Percentiles rank a stretch among this genome's conserved stretches.
Evolutionary conservation across 2,888 invertebrate genomes (phyloP).

Genomic region (Lampropteryx suffumata): DNA sequence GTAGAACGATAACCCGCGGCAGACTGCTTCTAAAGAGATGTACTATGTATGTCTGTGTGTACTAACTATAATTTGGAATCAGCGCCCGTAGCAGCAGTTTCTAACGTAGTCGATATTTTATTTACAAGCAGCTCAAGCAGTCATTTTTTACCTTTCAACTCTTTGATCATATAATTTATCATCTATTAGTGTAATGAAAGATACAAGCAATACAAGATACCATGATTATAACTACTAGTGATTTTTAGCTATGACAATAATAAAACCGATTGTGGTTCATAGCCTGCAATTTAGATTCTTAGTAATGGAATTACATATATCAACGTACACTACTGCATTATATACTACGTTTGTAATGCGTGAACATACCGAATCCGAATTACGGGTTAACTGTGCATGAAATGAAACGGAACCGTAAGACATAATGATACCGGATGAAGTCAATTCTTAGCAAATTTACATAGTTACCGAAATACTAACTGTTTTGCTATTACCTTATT

Average conservation of each 20-base stretch:
- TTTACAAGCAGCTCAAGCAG: too few species aligned
- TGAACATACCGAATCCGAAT: slow-evolving; percentile 25
- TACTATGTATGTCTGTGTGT: too few species aligned
- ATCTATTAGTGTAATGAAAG: too few species aligned
- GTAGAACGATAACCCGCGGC: neutral
- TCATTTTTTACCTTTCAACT: too few species aligned
- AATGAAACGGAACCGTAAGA: slow-evolving; percentile 17
- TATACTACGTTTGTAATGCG: slow-evolving; percentile 28
- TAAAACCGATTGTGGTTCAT: too few species aligned
- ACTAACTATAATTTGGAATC: neutral
- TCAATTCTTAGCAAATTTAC: neutral
- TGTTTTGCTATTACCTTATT: too few species aligned
- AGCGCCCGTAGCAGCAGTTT: neutral
- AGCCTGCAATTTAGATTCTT: slow-evolving; percentile 17
- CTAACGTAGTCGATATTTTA: too few species aligned
- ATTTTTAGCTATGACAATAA: too few species aligned
- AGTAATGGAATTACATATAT: slow-evolving; percentile 25
- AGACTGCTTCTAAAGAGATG: slow-evolving; percentile 2
- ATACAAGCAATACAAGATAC: too few species aligned
- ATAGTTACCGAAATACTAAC: too few species aligned
- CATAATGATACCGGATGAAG: neutral
- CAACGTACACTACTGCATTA: slow-evolving; percentile 21
- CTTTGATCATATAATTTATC: too few species aligned
- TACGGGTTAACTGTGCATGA: slow-evolving; percentile 22
- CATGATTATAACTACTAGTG: too few species aligned